A percentile compares a stretch with the other conserved stretches of the same genome.
Evolutionary conservation across 2,113 vertebrate genomes (phyloP).

Genomic region (Desmodus rotundus): DNA sequence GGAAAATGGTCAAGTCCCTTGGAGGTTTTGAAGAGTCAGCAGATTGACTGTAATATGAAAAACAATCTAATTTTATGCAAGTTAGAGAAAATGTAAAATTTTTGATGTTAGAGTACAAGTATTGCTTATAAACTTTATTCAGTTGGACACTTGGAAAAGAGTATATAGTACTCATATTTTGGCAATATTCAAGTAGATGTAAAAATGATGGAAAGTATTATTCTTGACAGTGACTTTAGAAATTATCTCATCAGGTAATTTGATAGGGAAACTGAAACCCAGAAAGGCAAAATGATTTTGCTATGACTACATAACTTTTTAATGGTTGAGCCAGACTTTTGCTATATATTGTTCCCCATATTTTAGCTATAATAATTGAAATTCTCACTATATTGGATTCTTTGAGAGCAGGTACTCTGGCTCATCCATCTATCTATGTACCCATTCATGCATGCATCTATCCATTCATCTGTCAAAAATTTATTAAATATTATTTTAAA

Average conservation of each 20-base stretch:
- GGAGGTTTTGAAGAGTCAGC: conserved; percentile 1
- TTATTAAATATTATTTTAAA: not conserved
- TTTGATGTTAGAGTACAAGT: not conserved
- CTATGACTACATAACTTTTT: not conserved
- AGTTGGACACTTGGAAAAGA: not conserved
- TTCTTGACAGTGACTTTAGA: not conserved
- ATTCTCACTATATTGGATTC: not conserved
- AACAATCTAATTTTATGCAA: conserved; percentile 53
- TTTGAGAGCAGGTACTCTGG: not conserved
- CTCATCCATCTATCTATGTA: not conserved
- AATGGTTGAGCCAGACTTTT: not conserved
- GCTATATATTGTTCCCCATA: not conserved
- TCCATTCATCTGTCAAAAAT: not conserved
- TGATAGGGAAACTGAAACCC: not conserved
- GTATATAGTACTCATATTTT: not conserved
- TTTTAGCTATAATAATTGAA: not conserved
- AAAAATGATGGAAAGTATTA: not conserved
- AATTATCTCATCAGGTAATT: not conserved
- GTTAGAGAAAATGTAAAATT: conserved; percentile 30
- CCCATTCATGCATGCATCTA: not conserved
- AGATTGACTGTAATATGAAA: conserved; percentile 41
- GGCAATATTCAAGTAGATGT: not conserved
- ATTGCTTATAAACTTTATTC: conserved; percentile 2
- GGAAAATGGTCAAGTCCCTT: conserved; percentile 8
- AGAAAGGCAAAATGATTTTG: not conserved